A percentile compares a stretch with the other conserved stretches of the same genome.
Evolutionary conservation across 2,797 vertebrate species (phyloP).

Genomic region (Sylvilagus floridanus): DNA sequence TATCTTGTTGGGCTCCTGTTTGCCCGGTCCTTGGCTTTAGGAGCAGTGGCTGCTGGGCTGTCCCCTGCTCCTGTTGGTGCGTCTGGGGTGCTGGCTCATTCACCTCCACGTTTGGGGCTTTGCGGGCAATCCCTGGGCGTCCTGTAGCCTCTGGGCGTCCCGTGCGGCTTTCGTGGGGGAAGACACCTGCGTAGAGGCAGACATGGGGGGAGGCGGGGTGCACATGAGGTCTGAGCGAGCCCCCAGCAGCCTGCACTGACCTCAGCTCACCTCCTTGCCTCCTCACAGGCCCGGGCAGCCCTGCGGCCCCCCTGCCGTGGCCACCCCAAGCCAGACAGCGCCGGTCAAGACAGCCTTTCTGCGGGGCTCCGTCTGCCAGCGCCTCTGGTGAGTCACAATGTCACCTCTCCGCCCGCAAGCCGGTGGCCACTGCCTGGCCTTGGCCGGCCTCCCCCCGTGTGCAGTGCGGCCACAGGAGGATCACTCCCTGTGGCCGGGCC

Average conservation of each 20-base stretch:
- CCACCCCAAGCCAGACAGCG: neutral
- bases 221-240: accelerated
- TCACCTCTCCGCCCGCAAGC: neutral
- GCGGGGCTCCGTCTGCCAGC: neutral
- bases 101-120: neutral
- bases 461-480: neutral
- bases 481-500: neutral
- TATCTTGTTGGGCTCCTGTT: neutral
- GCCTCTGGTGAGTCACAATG: neutral
- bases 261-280: accelerated
- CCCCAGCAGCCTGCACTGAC: neutral
- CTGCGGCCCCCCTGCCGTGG: neutral
- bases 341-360: neutral
- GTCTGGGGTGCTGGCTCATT: neutral
- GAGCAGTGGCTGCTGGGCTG: neutral
- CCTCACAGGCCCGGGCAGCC: conserved; percentile 32
- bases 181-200: neutral
- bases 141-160: too few species aligned
- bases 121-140: too few species aligned
- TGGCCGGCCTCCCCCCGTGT: accelerated
- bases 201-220: neutral
- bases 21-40: neutral
- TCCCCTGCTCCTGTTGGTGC: neutral
- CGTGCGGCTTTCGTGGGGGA: too few species aligned
- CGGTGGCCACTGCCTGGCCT: accelerated